A percentile compares a stretch with the other conserved stretches of the same genome.
Evolutionary conservation across 2,797 vertebrate genomes (phyloP).

Genomic region (Tinamus major): DNA sequence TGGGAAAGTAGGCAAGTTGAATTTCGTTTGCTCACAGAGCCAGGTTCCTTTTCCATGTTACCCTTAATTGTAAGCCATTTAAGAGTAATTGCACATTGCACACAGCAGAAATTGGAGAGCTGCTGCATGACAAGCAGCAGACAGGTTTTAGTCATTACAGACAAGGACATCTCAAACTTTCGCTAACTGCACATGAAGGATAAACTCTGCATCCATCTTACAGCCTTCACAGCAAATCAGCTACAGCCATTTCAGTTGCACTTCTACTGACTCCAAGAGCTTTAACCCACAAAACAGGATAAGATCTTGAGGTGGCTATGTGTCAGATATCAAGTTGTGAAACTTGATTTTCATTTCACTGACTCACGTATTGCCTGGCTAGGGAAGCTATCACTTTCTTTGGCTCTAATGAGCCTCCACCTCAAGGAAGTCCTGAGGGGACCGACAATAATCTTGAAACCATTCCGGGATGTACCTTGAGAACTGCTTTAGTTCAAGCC

Average conservation of each 20-base stretch:
- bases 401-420: not conserved
- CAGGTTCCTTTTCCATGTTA: not conserved
- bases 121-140: not conserved
- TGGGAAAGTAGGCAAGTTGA: not conserved
- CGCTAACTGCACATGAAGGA: rapidly evolving
- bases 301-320: constrained; percentile 59
- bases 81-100: not conserved
- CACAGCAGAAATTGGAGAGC: not conserved
- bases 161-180: not conserved
- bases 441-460: not conserved
- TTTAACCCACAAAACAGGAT: constrained; percentile 58
- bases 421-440: constrained; percentile 31
- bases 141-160: not conserved
- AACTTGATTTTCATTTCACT: constrained; percentile 48
- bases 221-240: not conserved
- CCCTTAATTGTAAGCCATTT: not conserved
- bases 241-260: constrained; percentile 1
- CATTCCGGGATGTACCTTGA: constrained; percentile 9
- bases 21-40: not conserved
- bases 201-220: not conserved
- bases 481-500: not conserved
- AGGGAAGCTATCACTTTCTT: not conserved
- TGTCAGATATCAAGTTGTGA: not conserved
- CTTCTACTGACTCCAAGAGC: constrained; percentile 50
- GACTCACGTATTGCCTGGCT: constrained; percentile 16